Evolutionary conservation across 2,888 invertebrate species (phyloP), one percentile per base, ranked within the genome.

Genomic region (Amblyjoppa proteus): DNA sequence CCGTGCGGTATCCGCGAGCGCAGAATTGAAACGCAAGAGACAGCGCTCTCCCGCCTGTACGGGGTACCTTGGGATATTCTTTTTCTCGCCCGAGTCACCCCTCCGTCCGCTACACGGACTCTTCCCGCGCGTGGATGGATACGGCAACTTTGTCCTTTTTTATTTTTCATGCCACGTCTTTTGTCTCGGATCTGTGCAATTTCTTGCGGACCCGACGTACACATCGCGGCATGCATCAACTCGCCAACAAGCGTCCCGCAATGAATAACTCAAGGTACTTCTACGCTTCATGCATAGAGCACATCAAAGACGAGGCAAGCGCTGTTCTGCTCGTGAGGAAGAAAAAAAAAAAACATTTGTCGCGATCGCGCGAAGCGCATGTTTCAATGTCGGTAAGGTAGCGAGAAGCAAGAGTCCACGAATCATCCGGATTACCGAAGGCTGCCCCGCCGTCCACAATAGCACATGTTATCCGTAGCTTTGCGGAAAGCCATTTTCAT

Each of bases 21-120:
- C 61, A 38, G 41, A 71, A 25, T 38, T 34, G 58, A 69, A 74
- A 68, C 74, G 64, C 56, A 16, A 69, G 83, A 77, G 53, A 81
- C 68, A 73, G 74, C 28, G n/a, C 56, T 51, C 68, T 9, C 49
- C 51, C 64, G 51, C n/a, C 25, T 68, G 31, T 45, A 38, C 31
- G 66, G 41, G n/a, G 45, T 51, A 69, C 81, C 84, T 82, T 79
- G 74, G 78, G 81, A 78, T 66, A 70, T 74, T 81, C 81, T 82
- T 81, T 81, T 85, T 78, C 78, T 49, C 74, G 64, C 64, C 34
- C 38, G 56, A 75, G 75, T 75, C 64, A n/a, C 51, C 70, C 51
- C 56, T 31, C 6, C 58, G 34, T 38, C 38, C 66, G 45, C 28
- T 66, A 31, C 66, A 58, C 74, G 70, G 78, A 70, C 64, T 34